Evolutionary conservation across 2,888 invertebrate species (phyloP).

Genomic region (Polyploca ridens): DNA sequence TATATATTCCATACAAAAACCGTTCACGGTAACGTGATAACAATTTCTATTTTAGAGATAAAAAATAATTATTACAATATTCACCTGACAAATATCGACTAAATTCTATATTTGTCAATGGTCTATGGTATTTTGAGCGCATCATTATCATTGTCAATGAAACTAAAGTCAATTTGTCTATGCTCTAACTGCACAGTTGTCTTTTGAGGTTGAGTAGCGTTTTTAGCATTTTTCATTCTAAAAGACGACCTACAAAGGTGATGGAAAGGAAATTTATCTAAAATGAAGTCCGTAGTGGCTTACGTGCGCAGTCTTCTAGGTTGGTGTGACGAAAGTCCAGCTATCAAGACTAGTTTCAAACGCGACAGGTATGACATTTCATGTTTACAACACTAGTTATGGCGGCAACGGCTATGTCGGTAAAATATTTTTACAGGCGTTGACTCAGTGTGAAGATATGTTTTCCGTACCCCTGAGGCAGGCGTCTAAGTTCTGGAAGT

Average conservation of each 20-base stretch:
- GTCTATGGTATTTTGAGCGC: neutral
- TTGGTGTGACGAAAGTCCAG: constrained; percentile 63
- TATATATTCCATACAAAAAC: too few species aligned
- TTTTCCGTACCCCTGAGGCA: constrained; percentile 65
- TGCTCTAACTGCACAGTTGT: constrained; percentile 45
- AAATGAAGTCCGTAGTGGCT: constrained; percentile 77
- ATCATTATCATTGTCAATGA: constrained; percentile 11
- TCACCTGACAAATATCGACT: too few species aligned
- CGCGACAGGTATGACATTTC: constrained; percentile 80
- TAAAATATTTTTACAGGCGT: constrained; percentile 39
- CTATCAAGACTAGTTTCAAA: constrained; percentile 67
- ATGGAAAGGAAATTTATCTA: constrained; percentile 67
- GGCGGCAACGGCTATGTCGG: constrained; percentile 82
- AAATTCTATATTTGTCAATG: neutral
- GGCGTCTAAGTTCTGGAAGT: constrained; percentile 77
- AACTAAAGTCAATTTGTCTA: constrained; percentile 23
- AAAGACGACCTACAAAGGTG: constrained; percentile 47
- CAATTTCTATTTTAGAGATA: too few species aligned
- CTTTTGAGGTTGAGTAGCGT: constrained; percentile 44
- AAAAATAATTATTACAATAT: too few species aligned
- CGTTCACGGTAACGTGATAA: too few species aligned
- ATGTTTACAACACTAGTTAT: constrained; percentile 80
- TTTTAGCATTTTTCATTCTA: constrained; percentile 37
- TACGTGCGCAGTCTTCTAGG: constrained; percentile 73
- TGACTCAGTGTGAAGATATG: constrained; percentile 48